phyloP scores from a whole-genome alignment of 2,797 vertebrate species.

The Pelochelys cantorii region DNA sequence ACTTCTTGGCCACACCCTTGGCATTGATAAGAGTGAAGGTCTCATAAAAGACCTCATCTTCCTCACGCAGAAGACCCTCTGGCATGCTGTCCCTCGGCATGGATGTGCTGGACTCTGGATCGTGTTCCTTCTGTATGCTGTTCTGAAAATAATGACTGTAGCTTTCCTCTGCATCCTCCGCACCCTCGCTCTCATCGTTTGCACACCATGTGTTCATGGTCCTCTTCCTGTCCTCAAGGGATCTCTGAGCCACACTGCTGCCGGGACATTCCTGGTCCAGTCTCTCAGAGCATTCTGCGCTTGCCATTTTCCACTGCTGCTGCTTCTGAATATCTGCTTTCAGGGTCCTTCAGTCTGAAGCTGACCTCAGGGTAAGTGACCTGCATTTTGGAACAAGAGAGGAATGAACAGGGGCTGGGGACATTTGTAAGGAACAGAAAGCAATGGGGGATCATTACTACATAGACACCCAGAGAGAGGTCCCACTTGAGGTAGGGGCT shows the following conservation, averaged over 20 bases:
- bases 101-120: background rate
- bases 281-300: accelerated
- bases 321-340: background rate
- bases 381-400: background rate
- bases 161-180: background rate
- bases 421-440: background rate
- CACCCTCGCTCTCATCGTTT: background rate
- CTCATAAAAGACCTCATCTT: background rate
- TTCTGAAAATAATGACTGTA: background rate
- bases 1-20: background rate
- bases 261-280: background rate
- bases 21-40: background rate
- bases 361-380: background rate
- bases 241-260: background rate
- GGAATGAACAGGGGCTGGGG: accelerated
- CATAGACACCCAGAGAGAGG: background rate
- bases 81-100: accelerated
- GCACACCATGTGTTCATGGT: accelerated
- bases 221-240: background rate
- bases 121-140: background rate
- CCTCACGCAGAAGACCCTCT: accelerated
- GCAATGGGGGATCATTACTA: background rate
- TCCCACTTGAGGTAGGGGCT: background rate
- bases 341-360: accelerated
- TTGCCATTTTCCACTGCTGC: background rate